phyloP scores from a whole-genome alignment of 2,113 vertebrate genomes.

The Corynorhinus townsendii region DNA sequence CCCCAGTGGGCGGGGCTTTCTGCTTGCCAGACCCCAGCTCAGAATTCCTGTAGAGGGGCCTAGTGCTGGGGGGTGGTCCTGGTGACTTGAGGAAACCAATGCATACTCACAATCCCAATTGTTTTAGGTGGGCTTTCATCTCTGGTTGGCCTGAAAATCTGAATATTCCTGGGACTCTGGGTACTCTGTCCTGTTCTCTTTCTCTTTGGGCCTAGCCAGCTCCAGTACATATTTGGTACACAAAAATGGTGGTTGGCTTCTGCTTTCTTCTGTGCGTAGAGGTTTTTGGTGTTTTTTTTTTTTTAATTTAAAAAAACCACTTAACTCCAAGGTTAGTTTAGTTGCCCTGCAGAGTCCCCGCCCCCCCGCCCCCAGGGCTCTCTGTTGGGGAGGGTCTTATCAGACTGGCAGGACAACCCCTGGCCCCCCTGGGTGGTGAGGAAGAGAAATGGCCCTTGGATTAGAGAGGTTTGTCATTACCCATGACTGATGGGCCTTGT shows the following conservation, averaged over 20 bases:
- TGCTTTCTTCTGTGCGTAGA: background rate
- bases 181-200: background rate
- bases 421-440: conserved; percentile 16
- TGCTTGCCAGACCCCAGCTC: background rate
- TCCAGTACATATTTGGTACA: background rate
- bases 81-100: background rate
- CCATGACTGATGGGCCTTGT: conserved; percentile 53
- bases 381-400: background rate
- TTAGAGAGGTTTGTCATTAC: conserved; percentile 66
- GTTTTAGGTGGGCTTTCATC: background rate
- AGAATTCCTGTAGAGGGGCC: background rate
- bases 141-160: background rate
- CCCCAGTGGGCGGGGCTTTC: background rate
- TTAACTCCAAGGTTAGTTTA: conserved; percentile 6
- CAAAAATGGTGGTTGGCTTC: background rate
- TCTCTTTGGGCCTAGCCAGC: background rate
- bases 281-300: background rate
- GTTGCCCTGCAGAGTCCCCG: background rate
- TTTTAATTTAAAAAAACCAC: conserved; percentile 23
- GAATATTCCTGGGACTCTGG: background rate
- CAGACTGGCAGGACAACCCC: conserved; percentile 44
- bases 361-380: background rate
- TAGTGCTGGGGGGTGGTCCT: too few species aligned
- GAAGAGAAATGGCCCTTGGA: conserved; percentile 58
- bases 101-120: background rate